phyloP scores from a whole-genome alignment of 2,797 vertebrate genomes.

The Mastacembelus armatus region DNA sequence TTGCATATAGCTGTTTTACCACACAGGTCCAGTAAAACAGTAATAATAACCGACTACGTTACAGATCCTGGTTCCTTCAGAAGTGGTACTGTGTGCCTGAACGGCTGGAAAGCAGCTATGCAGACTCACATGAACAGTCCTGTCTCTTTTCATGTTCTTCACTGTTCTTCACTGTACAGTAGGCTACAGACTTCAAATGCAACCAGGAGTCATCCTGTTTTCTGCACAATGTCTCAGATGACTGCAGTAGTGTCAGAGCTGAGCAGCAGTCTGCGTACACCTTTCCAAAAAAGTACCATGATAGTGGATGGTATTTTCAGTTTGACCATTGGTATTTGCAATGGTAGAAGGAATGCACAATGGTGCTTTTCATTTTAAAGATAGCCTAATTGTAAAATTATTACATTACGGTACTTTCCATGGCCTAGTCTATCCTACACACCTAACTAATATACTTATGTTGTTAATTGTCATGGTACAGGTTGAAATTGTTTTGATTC shows the following conservation, averaged over 20 bases:
- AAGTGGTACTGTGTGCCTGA: conserved; percentile 21
- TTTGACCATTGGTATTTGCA: no score
- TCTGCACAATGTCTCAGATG: conserved; percentile 39
- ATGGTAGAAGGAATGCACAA: no score
- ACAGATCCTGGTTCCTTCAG: conserved; percentile 19
- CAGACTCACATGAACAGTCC: conserved; percentile 34
- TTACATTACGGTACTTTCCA: no score
- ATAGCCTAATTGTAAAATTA: no score
- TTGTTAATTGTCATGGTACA: no score
- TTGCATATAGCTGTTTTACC: no score
- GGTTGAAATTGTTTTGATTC: no score
- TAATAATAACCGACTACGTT: conserved; percentile 16
- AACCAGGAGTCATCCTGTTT: conserved; percentile 40
- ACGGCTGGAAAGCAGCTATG: conserved; percentile 54
- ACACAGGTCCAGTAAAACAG: conserved; percentile 6
- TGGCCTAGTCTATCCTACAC: no score
- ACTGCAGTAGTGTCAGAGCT: conserved; percentile 30
- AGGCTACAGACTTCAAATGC: conserved; percentile 48
- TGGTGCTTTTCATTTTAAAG: no score
- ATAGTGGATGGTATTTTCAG: no score
- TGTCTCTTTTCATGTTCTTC: conserved; percentile 62
- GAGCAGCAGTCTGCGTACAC: conserved; percentile 14
- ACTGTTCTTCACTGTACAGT: conserved; percentile 8
- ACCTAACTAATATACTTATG: no score
- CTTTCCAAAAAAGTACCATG: no score